A percentile compares a stretch with the other conserved stretches of the same genome.
Evolutionary conservation across 2,113 vertebrate genomes (phyloP).

Genomic region (Plestiodon gilberti): DNA sequence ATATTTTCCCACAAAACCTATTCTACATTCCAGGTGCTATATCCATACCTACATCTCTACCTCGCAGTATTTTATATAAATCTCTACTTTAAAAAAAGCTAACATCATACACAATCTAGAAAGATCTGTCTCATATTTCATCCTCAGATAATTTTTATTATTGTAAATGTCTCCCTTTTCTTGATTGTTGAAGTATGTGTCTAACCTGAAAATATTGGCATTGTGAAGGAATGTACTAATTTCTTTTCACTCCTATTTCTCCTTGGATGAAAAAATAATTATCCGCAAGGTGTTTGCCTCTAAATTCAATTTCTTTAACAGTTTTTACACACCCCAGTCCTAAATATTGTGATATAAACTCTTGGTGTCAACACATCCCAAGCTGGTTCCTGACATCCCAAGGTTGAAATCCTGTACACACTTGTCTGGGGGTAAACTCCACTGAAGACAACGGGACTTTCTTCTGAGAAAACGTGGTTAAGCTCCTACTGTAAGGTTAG

Average conservation of each 20-base stretch:
- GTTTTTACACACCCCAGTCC: background rate
- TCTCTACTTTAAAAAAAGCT: background rate
- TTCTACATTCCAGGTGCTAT: background rate
- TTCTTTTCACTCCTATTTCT: background rate
- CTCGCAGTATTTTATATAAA: background rate
- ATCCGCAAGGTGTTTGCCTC: background rate
- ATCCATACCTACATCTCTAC: background rate
- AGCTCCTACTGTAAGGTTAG: background rate
- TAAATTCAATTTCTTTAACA: background rate
- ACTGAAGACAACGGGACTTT: too few species aligned
- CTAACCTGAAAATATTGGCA: background rate
- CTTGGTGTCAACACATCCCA: too few species aligned
- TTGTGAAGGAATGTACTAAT: background rate
- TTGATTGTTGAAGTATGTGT: too few species aligned
- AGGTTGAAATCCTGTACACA: background rate
- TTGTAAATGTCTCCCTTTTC: background rate
- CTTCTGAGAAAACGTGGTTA: too few species aligned
- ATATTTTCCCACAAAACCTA: background rate
- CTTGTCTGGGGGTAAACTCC: background rate
- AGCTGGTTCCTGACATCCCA: background rate
- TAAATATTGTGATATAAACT: background rate
- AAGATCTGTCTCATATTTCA: background rate
- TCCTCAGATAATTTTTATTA: background rate
- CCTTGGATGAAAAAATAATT: background rate
- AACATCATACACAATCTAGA: background rate